These are phyloP conservation scores for Paralichthys olivaceus DNA, from an alignment of 2,113 vertebrate genomes.

Conservation along the genomic window DNA sequence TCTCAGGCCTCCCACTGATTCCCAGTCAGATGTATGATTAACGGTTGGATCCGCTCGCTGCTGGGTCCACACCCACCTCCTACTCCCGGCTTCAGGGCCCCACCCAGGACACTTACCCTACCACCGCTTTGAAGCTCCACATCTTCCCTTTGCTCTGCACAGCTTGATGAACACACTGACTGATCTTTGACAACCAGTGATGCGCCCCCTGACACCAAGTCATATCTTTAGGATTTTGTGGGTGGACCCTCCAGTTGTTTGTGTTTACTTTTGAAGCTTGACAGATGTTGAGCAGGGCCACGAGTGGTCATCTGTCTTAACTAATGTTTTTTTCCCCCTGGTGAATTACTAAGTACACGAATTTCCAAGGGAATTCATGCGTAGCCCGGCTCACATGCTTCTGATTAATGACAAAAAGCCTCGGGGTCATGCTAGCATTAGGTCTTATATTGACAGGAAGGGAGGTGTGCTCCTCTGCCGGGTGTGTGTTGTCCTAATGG, in stretches of 20 bases:
- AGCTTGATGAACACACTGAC: constrained; percentile 51
- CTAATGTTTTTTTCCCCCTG: constrained; percentile 46
- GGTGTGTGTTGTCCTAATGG: constrained; percentile 44
- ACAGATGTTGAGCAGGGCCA: constrained; percentile 61
- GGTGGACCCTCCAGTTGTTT: constrained; percentile 49
- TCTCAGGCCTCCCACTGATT: constrained; percentile 38
- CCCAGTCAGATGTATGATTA: constrained; percentile 51
- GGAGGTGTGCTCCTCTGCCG: constrained; percentile 39
- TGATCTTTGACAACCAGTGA: constrained; percentile 35
- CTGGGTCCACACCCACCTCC: constrained; percentile 61
- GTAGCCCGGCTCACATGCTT: constrained; percentile 52
- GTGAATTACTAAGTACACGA: constrained; percentile 51
- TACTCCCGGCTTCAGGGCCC: constrained; percentile 49
- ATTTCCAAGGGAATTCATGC: constrained; percentile 55
- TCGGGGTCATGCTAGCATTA: constrained; percentile 62
- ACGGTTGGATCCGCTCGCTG: constrained; percentile 23
- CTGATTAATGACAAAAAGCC: constrained; percentile 67
- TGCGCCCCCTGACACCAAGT: background rate
- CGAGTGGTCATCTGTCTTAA: constrained; percentile 53
- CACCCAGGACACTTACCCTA: constrained; percentile 71
- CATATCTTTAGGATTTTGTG: constrained; percentile 30
- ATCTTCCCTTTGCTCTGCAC: constrained; percentile 49
- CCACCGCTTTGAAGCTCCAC: constrained; percentile 65
- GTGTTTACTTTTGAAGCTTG: constrained; percentile 49
- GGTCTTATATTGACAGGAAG: constrained; percentile 55